phyloP scores from a whole-genome alignment of 2,113 vertebrate genomes.

The Indicator maculatus region DNA sequence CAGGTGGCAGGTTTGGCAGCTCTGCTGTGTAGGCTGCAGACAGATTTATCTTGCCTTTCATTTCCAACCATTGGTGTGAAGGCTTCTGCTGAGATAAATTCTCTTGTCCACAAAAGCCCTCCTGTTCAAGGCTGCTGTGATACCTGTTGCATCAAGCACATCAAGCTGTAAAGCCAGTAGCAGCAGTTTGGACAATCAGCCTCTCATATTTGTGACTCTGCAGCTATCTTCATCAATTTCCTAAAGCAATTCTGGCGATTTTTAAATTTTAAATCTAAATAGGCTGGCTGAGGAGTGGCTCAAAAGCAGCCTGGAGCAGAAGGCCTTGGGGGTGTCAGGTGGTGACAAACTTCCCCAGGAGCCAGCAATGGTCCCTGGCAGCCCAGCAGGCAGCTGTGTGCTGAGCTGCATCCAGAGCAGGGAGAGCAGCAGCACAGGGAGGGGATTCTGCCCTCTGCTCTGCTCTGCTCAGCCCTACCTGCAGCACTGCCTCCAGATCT shows the following conservation, averaged over 20 bases:
- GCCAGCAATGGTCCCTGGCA: too few species aligned
- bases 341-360: too few species aligned
- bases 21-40: neutral
- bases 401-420: too few species aligned
- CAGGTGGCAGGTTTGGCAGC: slow-evolving; percentile 74
- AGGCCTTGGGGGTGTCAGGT: too few species aligned
- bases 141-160: slow-evolving; percentile 65
- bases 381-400: too few species aligned
- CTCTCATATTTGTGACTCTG: slow-evolving; percentile 44
- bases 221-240: slow-evolving; percentile 23
- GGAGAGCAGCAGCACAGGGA: too few species aligned
- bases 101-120: slow-evolving; percentile 60
- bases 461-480: too few species aligned
- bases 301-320: too few species aligned
- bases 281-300: too few species aligned
- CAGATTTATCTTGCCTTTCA: slow-evolving; percentile 72
- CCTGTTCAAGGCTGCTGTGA: slow-evolving; percentile 54
- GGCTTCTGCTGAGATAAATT: slow-evolving; percentile 60
- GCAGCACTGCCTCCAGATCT: too few species aligned
- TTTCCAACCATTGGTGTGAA: slow-evolving; percentile 74
- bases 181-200: slow-evolving; percentile 53
- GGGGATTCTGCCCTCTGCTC: too few species aligned
- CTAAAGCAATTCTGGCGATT: neutral
- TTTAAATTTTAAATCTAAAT: neutral
- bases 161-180: slow-evolving; percentile 55